Base-by-base conservation (phyloP, 2,888 invertebrate genomes). In the Cataglyphis altisquamis region DNA sequence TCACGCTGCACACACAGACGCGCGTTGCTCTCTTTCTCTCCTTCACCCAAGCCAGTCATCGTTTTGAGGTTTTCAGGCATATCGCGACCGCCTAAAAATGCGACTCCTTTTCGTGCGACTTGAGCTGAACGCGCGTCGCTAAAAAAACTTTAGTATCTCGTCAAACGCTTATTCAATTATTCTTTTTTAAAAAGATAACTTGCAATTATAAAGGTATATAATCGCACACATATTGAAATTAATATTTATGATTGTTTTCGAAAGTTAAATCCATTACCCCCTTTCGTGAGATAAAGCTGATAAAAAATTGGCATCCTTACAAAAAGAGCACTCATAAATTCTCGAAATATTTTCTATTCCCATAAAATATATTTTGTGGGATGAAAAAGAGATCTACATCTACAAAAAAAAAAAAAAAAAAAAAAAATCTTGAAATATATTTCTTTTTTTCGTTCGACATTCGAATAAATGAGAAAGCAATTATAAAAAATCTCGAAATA, bases 1-100 rank as follows among this genome's bases (percentile, higher is more conserved):
- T 94, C 94, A 94, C 93, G 93, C 90, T 80, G 67, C 39, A 48
- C 63, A 85, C 73, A 67, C 63, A 64, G 70, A 18, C 66, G 39
- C 70, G 21, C 12, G 21, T 18, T n/a, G 25, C 25, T 75, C 68
- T 67, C 68, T 39, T 36, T 75, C 45, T 48, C 21, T 55, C 67
- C 52, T 36, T 52, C 45, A 21, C 8, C 9, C 21, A 29, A 77
- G 39, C 52, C 55, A 68, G 70, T 74, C 67, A 21, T 25, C 52
- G 68, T 77, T 55, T 52, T 68, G 25, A 39, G 29, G 52, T 41
- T 68, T 77, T 77, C 66, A 64, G 36, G 36, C 21, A 64, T 36
- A 12, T 55, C n/a, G 39, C 36, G 29, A 29, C 9, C 18, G 39
- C 25, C 36, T n/a, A 75, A 75, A 75, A 75, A 48, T 52, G 25